Evolutionary conservation across 2,797 vertebrate genomes (phyloP).

Genomic region (Graptemys geographica): DNA sequence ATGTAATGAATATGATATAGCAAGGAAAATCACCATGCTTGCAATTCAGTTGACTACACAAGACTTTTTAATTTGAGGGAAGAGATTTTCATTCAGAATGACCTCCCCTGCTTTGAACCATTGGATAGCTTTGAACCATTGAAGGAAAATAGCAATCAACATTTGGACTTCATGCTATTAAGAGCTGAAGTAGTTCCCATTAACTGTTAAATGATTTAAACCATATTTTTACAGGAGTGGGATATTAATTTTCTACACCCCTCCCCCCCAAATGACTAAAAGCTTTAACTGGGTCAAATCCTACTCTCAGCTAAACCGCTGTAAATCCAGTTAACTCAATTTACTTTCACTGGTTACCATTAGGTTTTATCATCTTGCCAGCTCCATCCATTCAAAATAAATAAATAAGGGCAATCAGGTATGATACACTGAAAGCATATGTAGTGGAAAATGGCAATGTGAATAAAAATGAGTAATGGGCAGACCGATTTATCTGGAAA

Average conservation of each 20-base stretch:
- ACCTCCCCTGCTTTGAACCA: neutral
- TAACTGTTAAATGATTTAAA: slow-evolving; percentile 35
- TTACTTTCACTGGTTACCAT: neutral
- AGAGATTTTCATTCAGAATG: neutral
- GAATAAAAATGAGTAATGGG: neutral
- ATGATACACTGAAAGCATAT: neutral
- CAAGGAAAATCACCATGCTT: neutral
- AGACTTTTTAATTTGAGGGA: neutral
- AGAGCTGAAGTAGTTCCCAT: slow-evolving; percentile 36
- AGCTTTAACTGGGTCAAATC: neutral
- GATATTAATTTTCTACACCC: slow-evolving; percentile 28
- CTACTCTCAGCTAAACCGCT: neutral
- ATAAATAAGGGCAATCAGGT: neutral
- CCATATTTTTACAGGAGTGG: slow-evolving; percentile 9
- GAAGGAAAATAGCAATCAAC: slow-evolving; percentile 31
- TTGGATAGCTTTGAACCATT: neutral
- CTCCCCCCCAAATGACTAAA: neutral
- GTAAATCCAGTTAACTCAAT: neutral
- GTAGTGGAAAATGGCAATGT: neutral
- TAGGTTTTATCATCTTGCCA: neutral
- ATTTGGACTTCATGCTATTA: slow-evolving; percentile 15
- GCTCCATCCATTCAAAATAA: neutral
- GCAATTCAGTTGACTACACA: neutral
- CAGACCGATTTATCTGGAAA: neutral
- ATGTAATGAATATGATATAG: neutral